phyloP scores from a whole-genome alignment of 2,888 invertebrate genomes.

The Drosophila bunnanda region DNA sequence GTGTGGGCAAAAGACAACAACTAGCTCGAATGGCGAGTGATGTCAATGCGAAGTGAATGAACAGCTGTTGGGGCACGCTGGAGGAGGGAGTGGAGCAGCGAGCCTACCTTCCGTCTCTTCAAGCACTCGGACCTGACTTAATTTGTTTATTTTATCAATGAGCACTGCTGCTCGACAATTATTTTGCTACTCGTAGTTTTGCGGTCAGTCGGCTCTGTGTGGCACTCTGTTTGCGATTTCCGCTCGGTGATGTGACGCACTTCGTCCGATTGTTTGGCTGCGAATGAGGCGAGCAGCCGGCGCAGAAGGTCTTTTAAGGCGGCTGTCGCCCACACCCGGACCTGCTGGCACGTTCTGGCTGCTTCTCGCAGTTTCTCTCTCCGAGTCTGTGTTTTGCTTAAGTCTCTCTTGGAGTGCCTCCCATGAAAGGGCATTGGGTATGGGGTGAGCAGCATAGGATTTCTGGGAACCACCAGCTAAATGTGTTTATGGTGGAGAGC shows the following conservation, averaged over 20 bases:
- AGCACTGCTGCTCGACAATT: slow-evolving; percentile 25
- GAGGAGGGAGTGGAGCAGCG: slow-evolving; percentile 11
- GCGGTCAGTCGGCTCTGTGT: slow-evolving; percentile 11
- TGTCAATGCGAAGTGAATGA: slow-evolving; percentile 60
- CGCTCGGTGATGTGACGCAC: slow-evolving; percentile 32
- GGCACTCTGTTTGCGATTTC: slow-evolving; percentile 5
- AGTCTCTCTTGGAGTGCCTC: slow-evolving; percentile 11
- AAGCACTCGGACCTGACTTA: slow-evolving; percentile 11
- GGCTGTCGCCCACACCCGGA: slow-evolving; percentile 41
- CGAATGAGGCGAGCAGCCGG: slow-evolving; percentile 36
- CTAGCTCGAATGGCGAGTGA: slow-evolving; percentile 68
- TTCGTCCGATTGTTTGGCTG: slow-evolving; percentile 15
- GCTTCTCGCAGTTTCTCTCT: slow-evolving; percentile 39
- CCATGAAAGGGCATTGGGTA: slow-evolving; percentile 1
- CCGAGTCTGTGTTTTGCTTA: not conserved
- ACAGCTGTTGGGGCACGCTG: slow-evolving; percentile 39
- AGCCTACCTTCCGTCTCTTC: slow-evolving; percentile 17
- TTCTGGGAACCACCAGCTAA: not conserved
- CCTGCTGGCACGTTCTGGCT: slow-evolving; percentile 30
- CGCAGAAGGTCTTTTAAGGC: slow-evolving; percentile 40
- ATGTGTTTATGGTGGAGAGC: not conserved
- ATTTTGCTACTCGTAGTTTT: slow-evolving; percentile 22
- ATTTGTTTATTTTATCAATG: slow-evolving; percentile 42
- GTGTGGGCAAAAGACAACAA: slow-evolving; percentile 55
- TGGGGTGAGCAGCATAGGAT: too few species aligned